Base-by-base conservation (phyloP, 2,797 vertebrate genomes). In the Somateria mollissima region DNA sequence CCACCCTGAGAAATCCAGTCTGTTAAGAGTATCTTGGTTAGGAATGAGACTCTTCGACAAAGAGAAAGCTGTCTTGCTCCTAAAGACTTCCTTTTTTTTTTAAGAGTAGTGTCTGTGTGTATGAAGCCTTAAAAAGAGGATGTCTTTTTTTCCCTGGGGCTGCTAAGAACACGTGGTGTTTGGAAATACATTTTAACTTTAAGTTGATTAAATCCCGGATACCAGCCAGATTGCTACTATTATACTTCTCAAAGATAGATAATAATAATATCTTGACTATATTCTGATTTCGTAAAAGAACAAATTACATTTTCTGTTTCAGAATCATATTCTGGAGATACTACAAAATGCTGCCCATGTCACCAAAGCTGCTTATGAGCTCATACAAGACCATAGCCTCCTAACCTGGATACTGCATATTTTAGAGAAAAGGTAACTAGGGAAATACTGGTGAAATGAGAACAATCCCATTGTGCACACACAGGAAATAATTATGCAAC, bases 261-360 rank as follows among this genome's bases (percentile, higher is more conserved):
- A 51, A 36, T 51, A 54, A 65, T 84, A 74, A 87, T 24, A 71
- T 71, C 54, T 10, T 58, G 75, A 25, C 43, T 77, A 3, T 64
- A 18, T 47, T 74, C 45, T 72, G 8, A 43, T 69, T 88, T 49
- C 56, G 39, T 69, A 18, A 51, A 78, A 83, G 34, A 74, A 10
- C 32, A 56, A 84, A 28, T 30, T 30, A 2, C 5, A 6, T 84
- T 94, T 93, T 92, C 78, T 92, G n/a, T 89, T 90, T 82, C 82
- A 99, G 99, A 95, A 90, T 36, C 98, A 97, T 97, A 98, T 99
- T 89, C 85, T 99, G 82, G 98, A 98, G 57, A 97, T 99, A 73
- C 24, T 99, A 6, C 97, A 97, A 51, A 98, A 96, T 51, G 98
- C 98, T 6, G 98, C 98, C 25, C 87, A 3, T 62, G 97, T 98